A percentile compares a stretch with the other conserved stretches of the same genome.
Conservation (phyloP, 2,113 vertebrate genomes). For the Paratilapia polleni region DNA sequence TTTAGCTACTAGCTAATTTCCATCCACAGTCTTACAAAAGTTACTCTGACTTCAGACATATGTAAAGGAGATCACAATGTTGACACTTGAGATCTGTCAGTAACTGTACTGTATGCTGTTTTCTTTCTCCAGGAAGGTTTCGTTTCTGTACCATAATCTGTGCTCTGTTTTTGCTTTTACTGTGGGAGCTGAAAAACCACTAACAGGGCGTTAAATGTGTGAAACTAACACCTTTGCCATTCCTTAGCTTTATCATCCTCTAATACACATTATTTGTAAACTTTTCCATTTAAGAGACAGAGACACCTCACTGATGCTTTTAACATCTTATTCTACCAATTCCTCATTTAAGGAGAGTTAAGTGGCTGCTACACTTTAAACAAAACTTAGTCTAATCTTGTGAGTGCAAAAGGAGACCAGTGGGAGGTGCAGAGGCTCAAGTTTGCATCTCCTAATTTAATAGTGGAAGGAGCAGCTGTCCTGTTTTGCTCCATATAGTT, state of each 20-base stretch:
- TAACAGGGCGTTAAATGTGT: neutral
- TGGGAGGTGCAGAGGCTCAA: constrained; percentile 4
- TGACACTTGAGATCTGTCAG: neutral
- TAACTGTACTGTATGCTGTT: neutral
- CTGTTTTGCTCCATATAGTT: constrained; percentile 10
- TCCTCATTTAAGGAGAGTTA: neutral
- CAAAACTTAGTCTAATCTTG: neutral
- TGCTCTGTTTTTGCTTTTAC: too few species aligned
- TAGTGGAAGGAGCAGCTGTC: constrained; percentile 33
- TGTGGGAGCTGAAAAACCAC: neutral
- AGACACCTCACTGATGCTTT: too few species aligned
- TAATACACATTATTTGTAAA: neutral
- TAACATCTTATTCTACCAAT: neutral
- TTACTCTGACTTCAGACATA: neutral
- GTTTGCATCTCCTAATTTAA: constrained; percentile 29
- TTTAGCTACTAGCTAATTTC: too few species aligned
- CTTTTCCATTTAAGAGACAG: neutral
- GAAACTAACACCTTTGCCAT: neutral
- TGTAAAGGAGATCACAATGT: neutral
- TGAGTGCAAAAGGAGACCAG: constrained; percentile 1
- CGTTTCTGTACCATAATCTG: neutral
- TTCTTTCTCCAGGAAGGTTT: too few species aligned
- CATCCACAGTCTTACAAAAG: neutral
- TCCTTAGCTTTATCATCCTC: neutral
- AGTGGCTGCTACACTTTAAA: neutral